phyloP scores from a whole-genome alignment of 2,797 vertebrate genomes.

The Pangasius larnaudii region DNA sequence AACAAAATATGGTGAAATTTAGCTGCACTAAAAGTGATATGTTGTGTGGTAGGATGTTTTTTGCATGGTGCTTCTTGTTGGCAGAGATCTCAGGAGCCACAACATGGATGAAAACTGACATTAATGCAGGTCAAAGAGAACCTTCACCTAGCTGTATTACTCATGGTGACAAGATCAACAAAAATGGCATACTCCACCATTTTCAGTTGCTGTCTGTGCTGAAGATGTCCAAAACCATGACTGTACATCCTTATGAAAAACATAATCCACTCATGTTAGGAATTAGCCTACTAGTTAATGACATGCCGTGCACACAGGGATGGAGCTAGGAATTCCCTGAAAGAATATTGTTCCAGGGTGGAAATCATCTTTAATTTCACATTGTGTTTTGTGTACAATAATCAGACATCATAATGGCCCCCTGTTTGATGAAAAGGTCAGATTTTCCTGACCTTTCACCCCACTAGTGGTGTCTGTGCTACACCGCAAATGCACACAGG shows the following conservation, averaged over 20 bases:
- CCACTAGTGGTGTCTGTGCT: background rate
- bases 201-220: background rate
- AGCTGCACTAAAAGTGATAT: background rate
- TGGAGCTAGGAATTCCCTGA: background rate
- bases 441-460: conserved; percentile 1
- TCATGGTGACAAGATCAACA: background rate
- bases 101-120: background rate
- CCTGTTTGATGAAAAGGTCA: background rate
- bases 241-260: background rate
- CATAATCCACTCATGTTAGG: background rate
- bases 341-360: background rate
- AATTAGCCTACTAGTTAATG: background rate
- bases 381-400: background rate
- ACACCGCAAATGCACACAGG: background rate
- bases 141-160: background rate
- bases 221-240: background rate
- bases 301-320: background rate
- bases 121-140: background rate
- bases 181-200: background rate
- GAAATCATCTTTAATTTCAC: background rate
- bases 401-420: background rate
- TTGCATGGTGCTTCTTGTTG: background rate
- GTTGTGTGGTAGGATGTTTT: no score
- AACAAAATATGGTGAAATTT: background rate
- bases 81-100: background rate